Conservation (phyloP, 2,888 invertebrate genomes). For the Taphrorychus bicolor region DNA sequence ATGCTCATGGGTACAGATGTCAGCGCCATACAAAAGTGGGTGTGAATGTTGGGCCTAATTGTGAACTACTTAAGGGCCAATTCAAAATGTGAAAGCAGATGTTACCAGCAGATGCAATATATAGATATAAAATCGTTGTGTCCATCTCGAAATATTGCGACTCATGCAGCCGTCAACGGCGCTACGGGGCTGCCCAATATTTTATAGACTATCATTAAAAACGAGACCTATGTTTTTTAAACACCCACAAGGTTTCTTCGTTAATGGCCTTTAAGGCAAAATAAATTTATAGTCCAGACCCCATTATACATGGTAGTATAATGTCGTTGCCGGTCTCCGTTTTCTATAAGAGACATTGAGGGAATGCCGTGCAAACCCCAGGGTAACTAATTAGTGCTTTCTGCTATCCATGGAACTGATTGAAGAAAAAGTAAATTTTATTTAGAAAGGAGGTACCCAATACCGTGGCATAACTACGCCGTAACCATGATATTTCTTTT, state of each 20-base stretch:
- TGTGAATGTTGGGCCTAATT: slow-evolving; percentile 32
- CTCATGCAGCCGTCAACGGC: slow-evolving; percentile 49
- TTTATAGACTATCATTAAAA: slow-evolving; percentile 36
- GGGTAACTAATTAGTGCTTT: too few relatives aligned
- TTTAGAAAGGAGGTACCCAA: too few relatives aligned
- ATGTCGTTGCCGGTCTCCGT: not conserved
- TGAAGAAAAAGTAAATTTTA: too few relatives aligned
- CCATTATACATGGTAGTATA: not conserved
- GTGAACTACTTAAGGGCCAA: slow-evolving; percentile 38
- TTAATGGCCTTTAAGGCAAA: slow-evolving; percentile 4
- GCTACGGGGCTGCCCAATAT: slow-evolving; percentile 40
- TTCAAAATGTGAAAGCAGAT: slow-evolving; percentile 47
- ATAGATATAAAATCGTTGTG: slow-evolving; percentile 48
- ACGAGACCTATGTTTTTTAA: slow-evolving; percentile 25
- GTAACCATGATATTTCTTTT: too few relatives aligned
- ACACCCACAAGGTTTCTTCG: slow-evolving; percentile 18
- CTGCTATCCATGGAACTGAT: too few relatives aligned
- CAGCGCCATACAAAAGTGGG: slow-evolving; percentile 35
- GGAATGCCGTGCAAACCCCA: not conserved
- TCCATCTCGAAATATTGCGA: slow-evolving; percentile 50
- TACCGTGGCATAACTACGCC: too few relatives aligned
- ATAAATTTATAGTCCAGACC: slow-evolving; percentile 2
- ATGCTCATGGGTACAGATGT: slow-evolving; percentile 45
- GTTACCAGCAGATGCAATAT: slow-evolving; percentile 49
- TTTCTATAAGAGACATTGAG: not conserved